Conservation (phyloP, 2,888 invertebrate species). For the Myopa testacea region DNA sequence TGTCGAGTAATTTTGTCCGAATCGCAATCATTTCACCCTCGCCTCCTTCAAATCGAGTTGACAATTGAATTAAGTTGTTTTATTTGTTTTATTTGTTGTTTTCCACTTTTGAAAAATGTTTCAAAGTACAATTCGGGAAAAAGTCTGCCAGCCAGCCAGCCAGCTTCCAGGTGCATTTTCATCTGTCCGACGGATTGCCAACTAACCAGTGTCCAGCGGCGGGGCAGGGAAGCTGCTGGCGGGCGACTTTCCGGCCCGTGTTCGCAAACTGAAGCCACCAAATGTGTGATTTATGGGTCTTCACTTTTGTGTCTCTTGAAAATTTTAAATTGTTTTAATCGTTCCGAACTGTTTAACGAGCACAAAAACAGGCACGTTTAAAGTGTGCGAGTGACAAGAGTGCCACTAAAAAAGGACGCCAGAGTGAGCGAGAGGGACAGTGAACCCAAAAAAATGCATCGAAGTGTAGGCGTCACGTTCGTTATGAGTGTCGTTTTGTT, state of each 20-base stretch:
- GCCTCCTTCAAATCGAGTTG: constrained; percentile 28
- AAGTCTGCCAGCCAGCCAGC: neutral
- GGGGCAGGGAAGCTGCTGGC: constrained; percentile 5
- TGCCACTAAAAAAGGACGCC: too few species aligned
- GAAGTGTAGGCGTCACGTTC: constrained; percentile 28
- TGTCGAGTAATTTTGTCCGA: constrained; percentile 34
- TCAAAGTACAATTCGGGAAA: neutral
- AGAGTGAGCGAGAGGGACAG: neutral
- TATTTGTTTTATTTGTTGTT: neutral
- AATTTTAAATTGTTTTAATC: constrained; percentile 34
- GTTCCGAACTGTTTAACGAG: constrained; percentile 35
- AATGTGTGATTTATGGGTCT: constrained; percentile 33
- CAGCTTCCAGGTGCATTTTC: constrained; percentile 27
- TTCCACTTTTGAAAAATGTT: constrained; percentile 11
- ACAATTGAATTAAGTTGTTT: constrained; percentile 31
- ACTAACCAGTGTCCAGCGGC: neutral
- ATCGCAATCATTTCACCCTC: constrained; percentile 27
- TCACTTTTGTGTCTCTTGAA: neutral
- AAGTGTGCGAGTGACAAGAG: neutral
- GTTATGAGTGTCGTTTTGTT: constrained; percentile 15
- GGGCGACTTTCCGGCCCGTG: neutral
- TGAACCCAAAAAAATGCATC: neutral
- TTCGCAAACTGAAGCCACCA: constrained; percentile 20
- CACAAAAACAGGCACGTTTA: neutral
- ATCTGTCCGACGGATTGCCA: constrained; percentile 2